A percentile compares a stretch with the other conserved stretches of the same genome.
These are phyloP conservation scores for Latrodectus elegans DNA, from an alignment of 2,888 invertebrate genomes.

Conservation along the genomic window DNA sequence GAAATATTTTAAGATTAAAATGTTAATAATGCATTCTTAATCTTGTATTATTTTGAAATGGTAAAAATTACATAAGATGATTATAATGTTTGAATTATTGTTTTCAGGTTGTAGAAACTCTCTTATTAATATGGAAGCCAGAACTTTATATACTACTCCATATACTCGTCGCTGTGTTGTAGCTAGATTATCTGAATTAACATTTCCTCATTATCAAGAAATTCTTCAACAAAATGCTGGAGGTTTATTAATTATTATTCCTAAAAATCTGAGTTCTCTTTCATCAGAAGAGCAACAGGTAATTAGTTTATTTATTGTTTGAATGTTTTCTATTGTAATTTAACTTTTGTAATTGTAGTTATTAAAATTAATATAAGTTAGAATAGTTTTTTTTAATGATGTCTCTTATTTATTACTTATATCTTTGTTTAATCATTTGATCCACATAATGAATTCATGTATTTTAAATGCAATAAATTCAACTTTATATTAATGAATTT, in stretches of 20 bases:
- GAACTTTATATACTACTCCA: conserved; percentile 82
- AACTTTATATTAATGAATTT: no score
- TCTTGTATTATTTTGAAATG: no score
- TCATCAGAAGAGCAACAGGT: conserved; percentile 78
- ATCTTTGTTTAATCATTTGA: not conserved
- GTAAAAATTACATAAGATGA: no score
- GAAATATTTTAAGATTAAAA: no score
- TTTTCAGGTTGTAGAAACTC: conserved; percentile 87
- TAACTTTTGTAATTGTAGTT: not conserved
- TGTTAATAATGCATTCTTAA: no score
- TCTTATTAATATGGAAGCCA: conserved; percentile 89
- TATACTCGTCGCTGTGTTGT: conserved; percentile 93
- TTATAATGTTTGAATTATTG: no score
- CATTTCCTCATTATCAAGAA: conserved; percentile 84
- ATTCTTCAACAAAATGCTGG: conserved; percentile 85
- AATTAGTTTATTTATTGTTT: conserved; percentile 32
- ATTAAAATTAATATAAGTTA: no score
- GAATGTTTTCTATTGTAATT: not conserved
- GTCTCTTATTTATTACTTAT: no score
- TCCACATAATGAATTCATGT: conserved; percentile 71
- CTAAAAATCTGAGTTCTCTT: conserved; percentile 82
- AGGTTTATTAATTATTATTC: conserved; percentile 88
- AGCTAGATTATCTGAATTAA: conserved; percentile 85
- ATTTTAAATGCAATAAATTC: not conserved
- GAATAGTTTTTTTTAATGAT: no score